Base-by-base conservation (phyloP, 2,888 invertebrate species). In the Patella caerulea region DNA sequence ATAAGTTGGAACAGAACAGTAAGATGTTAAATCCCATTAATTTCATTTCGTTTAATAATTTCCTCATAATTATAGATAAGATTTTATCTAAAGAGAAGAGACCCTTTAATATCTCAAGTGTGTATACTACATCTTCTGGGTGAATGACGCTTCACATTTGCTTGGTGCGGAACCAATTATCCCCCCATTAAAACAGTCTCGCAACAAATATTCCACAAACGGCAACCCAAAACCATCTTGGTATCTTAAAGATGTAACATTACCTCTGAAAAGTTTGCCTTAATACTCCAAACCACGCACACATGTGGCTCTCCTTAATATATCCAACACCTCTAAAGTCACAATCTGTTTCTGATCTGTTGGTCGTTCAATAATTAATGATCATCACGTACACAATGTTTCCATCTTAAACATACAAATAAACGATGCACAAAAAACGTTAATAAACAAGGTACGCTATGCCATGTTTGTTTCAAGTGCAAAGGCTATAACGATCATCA, bases 171-270 rank as follows among this genome's bases (percentile, higher is more conserved):
- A 65, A 65, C 65, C 65, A 65, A 65, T 65, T 65, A 65, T 65
- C 24, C 65, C 19, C 11, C 65, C 65, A 65, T 65, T 65, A 65
- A 65, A 65, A 65, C 65, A 65, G 65, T 65, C 65, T 65, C n/a
- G 65, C 65, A 19, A 19, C 65, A 65, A 65, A 65, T 65, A 65
- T 65, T 65, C 65, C 65, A 19, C 24, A 45, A 45, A 45, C 45
- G 45, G 45, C 9, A 45, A 45, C 45, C 45, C 45, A 45, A 45
- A 45, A 45, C 45, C 45, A 45, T 45, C 45, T 45, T 45, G 45
- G 45, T 45, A 45, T 45, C 45, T 45, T 45, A 45, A 45, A 45
- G 45, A 45, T 45, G 45, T 45, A 45, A 45, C 45, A 45, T 45
- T 45, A 45, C 45, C 45, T 45, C 45, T 65, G 65, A 65, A 65